Conservation (phyloP, 2,113 vertebrate genomes). For the Delphinus delphis region DNA sequence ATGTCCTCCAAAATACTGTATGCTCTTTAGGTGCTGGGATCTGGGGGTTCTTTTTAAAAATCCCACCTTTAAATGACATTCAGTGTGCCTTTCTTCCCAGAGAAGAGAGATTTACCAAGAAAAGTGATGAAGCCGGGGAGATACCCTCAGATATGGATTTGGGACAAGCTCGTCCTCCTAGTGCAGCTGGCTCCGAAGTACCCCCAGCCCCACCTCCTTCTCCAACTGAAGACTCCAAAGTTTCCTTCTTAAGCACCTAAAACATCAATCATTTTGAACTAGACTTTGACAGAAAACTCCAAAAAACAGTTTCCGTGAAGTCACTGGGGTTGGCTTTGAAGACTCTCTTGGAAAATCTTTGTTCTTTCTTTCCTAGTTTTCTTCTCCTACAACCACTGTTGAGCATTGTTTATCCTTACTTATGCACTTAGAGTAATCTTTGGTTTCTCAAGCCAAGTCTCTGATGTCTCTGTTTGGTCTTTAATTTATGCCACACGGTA, state of each 20-base stretch:
- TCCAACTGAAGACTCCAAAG: not conserved
- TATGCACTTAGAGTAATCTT: rapidly evolving
- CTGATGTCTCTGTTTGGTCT: not conserved
- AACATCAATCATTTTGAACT: not conserved
- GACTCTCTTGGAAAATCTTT: not conserved
- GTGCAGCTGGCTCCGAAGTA: rapidly evolving
- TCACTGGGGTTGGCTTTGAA: not conserved
- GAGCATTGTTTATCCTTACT: not conserved
- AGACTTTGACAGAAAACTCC: not conserved
- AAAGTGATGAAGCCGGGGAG: not conserved
- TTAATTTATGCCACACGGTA: not conserved
- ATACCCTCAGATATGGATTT: rapidly evolving
- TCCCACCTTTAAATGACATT: not conserved
- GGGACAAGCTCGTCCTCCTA: not conserved
- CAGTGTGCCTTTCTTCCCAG: slow-evolving; percentile 53
- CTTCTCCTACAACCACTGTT: not conserved
- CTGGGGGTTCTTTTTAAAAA: no score
- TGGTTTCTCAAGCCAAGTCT: not conserved
- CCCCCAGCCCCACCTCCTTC: slow-evolving; percentile 65
- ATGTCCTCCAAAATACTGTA: not conserved
- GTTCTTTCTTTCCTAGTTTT: not conserved
- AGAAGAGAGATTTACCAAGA: not conserved
- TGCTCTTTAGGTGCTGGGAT: not conserved
- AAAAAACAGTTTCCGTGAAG: not conserved
- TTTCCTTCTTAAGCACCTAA: not conserved